These are phyloP conservation scores for Petrocephalus zakoni DNA, from an alignment of 2,113 vertebrate species.

Conservation along the genomic window DNA sequence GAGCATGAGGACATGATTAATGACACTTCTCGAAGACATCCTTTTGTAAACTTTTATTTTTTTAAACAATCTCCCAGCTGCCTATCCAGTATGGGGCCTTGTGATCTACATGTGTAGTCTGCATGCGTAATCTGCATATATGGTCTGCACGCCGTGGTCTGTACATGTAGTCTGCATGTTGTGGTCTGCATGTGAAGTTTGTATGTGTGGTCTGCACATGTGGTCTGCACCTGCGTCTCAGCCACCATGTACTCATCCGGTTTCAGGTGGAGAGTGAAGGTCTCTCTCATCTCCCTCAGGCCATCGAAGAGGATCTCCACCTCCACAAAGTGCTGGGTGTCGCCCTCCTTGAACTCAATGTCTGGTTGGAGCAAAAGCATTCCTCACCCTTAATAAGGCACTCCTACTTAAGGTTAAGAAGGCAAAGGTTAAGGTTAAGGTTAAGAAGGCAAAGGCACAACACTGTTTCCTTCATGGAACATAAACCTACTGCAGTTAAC, in stretches of 20 bases:
- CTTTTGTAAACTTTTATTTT: not conserved
- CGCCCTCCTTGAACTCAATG: constrained; percentile 73
- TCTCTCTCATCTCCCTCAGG: constrained; percentile 74
- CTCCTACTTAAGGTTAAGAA: not conserved
- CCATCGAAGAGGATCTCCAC: constrained; percentile 73
- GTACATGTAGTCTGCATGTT: not conserved
- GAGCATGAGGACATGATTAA: not conserved
- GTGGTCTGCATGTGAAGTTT: not conserved
- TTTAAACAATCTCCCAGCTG: not conserved
- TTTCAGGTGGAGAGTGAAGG: constrained; percentile 76
- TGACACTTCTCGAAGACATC: not conserved
- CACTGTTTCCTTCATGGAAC: not conserved
- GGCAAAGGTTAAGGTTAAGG: not conserved
- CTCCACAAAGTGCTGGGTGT: constrained; percentile 67
- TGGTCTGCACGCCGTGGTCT: too few relatives aligned
- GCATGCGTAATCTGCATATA: not conserved
- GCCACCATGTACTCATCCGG: constrained; percentile 81
- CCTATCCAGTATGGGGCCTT: not conserved
- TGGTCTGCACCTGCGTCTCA: constrained; percentile 66
- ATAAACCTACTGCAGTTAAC: not conserved
- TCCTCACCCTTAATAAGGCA: not conserved
- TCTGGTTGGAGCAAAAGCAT: constrained; percentile 49
- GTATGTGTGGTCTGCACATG: not conserved
- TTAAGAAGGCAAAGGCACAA: not conserved
- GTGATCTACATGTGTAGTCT: not conserved